A percentile compares a stretch with the other conserved stretches of the same genome.
These are phyloP conservation scores for Pterocles gutturalis DNA, from an alignment of 2,113 vertebrate species.

Conservation along the genomic window DNA sequence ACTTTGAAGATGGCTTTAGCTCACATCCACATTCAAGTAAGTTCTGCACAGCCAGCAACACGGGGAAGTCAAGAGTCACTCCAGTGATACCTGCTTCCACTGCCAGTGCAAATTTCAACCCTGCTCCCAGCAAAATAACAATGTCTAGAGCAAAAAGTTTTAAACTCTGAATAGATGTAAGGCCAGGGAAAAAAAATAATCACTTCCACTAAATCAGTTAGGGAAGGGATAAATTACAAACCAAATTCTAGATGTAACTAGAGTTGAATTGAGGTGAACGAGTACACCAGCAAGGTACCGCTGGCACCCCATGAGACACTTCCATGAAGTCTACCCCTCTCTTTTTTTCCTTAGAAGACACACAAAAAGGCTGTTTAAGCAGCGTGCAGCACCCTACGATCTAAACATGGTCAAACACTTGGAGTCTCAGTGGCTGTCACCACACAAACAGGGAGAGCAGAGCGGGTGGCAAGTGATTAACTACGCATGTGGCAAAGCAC, in stretches of 20 bases:
- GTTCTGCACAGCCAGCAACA: background rate
- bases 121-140: background rate
- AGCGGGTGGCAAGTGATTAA: background rate
- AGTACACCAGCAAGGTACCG: background rate
- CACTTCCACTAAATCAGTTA: background rate
- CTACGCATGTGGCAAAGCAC: background rate
- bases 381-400: background rate
- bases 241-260: background rate
- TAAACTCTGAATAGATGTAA: background rate
- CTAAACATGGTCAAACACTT: background rate
- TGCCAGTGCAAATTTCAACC: background rate
- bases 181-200: background rate
- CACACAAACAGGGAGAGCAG: background rate
- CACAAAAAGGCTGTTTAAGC: background rate
- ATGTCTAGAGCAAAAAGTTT: background rate
- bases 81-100: background rate
- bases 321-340: background rate
- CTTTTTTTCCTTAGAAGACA: background rate
- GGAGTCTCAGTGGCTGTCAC: background rate
- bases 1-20: background rate
- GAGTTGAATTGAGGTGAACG: conserved; percentile 23
- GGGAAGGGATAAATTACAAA: conserved; percentile 19
- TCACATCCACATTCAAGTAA: background rate
- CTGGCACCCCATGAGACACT: background rate
- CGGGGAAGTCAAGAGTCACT: background rate